Percentiles rank a stretch among this genome's conserved stretches.
Conservation (phyloP, 2,113 vertebrate species). For the Vimba vimba region DNA sequence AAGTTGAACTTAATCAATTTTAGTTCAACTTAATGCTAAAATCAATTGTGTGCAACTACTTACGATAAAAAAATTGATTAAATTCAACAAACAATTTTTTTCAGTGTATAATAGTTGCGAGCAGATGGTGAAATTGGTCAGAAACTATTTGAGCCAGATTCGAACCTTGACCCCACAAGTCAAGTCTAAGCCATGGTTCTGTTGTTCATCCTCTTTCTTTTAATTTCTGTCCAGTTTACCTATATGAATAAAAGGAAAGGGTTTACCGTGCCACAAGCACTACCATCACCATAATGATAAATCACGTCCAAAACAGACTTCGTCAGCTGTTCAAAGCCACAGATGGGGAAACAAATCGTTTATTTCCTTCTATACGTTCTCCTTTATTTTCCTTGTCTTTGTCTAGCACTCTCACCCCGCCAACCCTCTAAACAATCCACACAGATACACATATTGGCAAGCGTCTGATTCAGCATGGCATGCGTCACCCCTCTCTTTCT, state of each 20-base stretch:
- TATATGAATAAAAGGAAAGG: not conserved
- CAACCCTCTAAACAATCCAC: not conserved
- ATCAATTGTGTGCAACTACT: too few species aligned
- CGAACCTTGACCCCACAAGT: not conserved
- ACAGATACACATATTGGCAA: conserved; percentile 17
- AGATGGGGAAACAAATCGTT: conserved; percentile 44
- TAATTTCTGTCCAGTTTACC: not conserved
- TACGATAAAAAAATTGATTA: too few species aligned
- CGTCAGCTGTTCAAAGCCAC: conserved; percentile 51
- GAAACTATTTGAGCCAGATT: not conserved
- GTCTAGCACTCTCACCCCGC: conserved; percentile 1
- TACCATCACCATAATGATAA: conserved; percentile 41
- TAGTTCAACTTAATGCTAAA: too few species aligned
- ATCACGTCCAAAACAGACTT: conserved; percentile 49
- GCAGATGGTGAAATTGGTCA: too few species aligned
- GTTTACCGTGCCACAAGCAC: not conserved
- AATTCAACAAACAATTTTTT: too few species aligned
- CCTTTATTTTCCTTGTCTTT: not conserved
- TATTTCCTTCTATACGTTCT: conserved; percentile 26
- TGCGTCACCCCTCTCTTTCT: conserved; percentile 19
- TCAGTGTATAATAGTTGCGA: too few species aligned
- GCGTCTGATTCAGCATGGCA: not conserved
- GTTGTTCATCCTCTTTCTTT: not conserved
- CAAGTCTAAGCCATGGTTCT: not conserved
- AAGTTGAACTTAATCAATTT: too few species aligned